A percentile compares a stretch with the other conserved stretches of the same genome.
Evolutionary conservation across 1,140 invertebrate genomes (phyloP).

Genomic region (Drosophila melanica): DNA sequence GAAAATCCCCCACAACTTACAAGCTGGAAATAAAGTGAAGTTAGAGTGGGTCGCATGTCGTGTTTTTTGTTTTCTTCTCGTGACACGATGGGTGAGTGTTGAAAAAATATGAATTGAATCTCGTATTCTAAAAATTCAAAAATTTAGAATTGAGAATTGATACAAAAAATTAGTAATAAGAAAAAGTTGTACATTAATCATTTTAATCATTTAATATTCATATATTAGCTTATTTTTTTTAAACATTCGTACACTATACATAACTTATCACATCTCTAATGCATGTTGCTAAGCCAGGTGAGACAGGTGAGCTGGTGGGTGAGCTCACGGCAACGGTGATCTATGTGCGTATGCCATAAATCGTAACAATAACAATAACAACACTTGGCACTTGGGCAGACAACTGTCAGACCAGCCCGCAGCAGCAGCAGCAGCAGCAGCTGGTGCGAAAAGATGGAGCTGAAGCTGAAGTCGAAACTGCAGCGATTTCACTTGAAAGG

Average conservation of each 20-base stretch:
- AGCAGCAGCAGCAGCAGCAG: slow-evolving; percentile 20
- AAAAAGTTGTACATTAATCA: no score
- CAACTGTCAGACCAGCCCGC: slow-evolving; percentile 56
- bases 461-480: slow-evolving; percentile 25
- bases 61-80: no score
- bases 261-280: no score
- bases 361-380: slow-evolving; percentile 76
- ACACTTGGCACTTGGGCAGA: slow-evolving; percentile 60
- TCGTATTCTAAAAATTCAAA: no score
- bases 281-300: slow-evolving; percentile 10
- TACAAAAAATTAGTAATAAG: no score
- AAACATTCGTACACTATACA: no score
- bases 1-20: slow-evolving; percentile 50
- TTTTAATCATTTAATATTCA: no score
- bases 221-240: no score
- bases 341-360: slow-evolving; percentile 78
- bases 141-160: no score
- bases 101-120: no score
- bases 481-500: slow-evolving; percentile 77
- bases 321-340: slow-evolving; percentile 37
- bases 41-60: no score
- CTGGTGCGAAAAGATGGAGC: slow-evolving; percentile 17
- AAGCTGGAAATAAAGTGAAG: slow-evolving; percentile 35
- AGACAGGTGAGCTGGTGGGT: slow-evolving; percentile 13
- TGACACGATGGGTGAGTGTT: no score